Evolutionary conservation across 1,140 invertebrate genomes (phyloP).

Genomic region (Euwallacea similis): DNA sequence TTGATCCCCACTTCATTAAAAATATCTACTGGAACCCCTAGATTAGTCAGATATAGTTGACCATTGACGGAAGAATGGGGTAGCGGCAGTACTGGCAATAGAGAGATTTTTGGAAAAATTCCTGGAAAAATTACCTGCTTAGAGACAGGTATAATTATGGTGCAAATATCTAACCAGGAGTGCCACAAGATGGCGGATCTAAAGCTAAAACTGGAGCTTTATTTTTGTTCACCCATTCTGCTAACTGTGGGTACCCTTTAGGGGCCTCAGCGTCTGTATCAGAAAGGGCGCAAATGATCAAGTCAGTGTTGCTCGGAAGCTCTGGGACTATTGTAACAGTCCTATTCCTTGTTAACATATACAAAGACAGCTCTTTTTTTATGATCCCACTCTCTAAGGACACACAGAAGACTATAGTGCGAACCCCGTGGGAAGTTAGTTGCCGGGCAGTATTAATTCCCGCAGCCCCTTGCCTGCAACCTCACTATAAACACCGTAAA

Average conservation of each 20-base stretch:
- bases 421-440: conserved; percentile 79
- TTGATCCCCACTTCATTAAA: conserved; percentile 76
- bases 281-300: conserved; percentile 70
- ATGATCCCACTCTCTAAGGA: conserved; percentile 40
- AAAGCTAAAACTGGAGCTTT: conserved; percentile 78
- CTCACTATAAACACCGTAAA: neutral
- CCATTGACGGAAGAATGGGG: conserved; percentile 71
- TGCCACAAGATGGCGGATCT: conserved; percentile 74
- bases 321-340: conserved; percentile 58
- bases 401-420: conserved; percentile 66
- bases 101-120: conserved; percentile 72
- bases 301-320: conserved; percentile 65
- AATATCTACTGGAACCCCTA: conserved; percentile 77
- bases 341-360: conserved; percentile 64
- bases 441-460: conserved; percentile 78
- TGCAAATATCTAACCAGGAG: conserved; percentile 54
- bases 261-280: conserved; percentile 52
- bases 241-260: conserved; percentile 53
- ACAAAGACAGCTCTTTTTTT: conserved; percentile 64
- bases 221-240: conserved; percentile 70
- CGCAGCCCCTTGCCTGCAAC: conserved; percentile 64
- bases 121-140: conserved; percentile 16
- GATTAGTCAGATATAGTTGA: conserved; percentile 83
- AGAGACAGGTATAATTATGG: neutral
- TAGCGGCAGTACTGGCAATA: conserved; percentile 75